These are phyloP conservation scores for Percopsis omiscomaycus DNA, from an alignment of 2,797 vertebrate species.

Conservation along the genomic window DNA sequence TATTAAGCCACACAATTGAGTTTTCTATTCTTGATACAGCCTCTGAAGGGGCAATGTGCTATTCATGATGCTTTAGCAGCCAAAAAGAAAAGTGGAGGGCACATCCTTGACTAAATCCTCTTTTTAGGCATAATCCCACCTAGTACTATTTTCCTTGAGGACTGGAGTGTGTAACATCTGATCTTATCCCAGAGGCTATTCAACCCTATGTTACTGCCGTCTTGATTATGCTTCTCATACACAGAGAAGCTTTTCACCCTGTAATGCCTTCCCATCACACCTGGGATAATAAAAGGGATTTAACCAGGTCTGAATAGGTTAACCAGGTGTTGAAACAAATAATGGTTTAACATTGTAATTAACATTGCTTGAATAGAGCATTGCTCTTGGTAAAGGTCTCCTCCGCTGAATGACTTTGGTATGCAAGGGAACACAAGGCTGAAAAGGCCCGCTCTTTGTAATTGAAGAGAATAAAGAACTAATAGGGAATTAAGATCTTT, in stretches of 20 bases:
- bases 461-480: constrained; percentile 77
- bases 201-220: constrained; percentile 83
- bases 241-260: constrained; percentile 87
- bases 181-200: constrained; percentile 93
- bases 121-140: constrained; percentile 98
- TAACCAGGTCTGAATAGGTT: constrained; percentile 86
- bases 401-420: constrained; percentile 83
- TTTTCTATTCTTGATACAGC: constrained; percentile 94
- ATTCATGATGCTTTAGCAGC: constrained; percentile 89
- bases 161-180: constrained; percentile 98
- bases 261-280: constrained; percentile 83
- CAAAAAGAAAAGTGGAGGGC: constrained; percentile 90
- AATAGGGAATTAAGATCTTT: constrained; percentile 83
- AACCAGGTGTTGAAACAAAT: constrained; percentile 90
- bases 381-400: constrained; percentile 81
- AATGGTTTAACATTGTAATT: constrained; percentile 87
- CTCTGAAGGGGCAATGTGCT: constrained; percentile 86
- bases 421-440: constrained; percentile 76
- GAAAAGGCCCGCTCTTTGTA: constrained; percentile 76
- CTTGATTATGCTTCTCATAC: constrained; percentile 95
- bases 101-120: constrained; percentile 99
- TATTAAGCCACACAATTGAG: constrained; percentile 92
- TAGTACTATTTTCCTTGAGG: constrained; percentile 95
- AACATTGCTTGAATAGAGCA: constrained; percentile 83
- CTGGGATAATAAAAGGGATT: constrained; percentile 86